Evolutionary conservation across 2,888 invertebrate genomes (phyloP).

Genomic region (Scaptomyza polygonia): DNA sequence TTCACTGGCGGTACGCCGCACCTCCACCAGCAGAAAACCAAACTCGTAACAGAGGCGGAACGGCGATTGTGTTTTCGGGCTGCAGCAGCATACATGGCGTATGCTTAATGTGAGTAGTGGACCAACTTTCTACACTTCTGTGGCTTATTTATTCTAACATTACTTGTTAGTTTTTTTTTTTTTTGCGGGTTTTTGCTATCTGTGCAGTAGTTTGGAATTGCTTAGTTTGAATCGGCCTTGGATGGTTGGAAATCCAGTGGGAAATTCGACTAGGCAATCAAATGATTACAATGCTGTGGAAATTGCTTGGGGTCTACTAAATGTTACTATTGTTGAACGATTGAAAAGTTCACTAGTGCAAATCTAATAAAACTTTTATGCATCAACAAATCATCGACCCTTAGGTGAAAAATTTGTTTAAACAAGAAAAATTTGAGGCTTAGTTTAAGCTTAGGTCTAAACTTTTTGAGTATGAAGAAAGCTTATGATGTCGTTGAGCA

Average conservation of each 20-base stretch:
- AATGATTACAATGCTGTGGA: slow-evolving; percentile 27
- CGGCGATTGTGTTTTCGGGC: slow-evolving; percentile 41
- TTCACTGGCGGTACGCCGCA: slow-evolving; percentile 45
- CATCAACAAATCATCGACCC: too few relatives aligned
- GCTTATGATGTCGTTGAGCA: too few relatives aligned
- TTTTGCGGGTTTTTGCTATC: background rate
- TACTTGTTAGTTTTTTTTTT: too few relatives aligned
- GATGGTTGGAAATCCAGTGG: slow-evolving; percentile 14
- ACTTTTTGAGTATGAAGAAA: too few relatives aligned
- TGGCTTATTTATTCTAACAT: slow-evolving; percentile 18
- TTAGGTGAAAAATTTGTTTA: background rate
- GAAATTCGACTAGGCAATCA: slow-evolving; percentile 42
- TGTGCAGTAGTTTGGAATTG: slow-evolving; percentile 3
- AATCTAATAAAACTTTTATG: background rate
- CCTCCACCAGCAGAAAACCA: background rate
- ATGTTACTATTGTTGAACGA: slow-evolving; percentile 1
- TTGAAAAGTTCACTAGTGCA: background rate
- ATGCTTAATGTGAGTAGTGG: slow-evolving; percentile 63
- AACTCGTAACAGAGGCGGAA: slow-evolving; percentile 3
- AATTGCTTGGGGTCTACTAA: slow-evolving; percentile 28
- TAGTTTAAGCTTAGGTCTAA: too few relatives aligned
- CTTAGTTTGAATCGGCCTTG: slow-evolving; percentile 24
- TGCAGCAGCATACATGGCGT: slow-evolving; percentile 36
- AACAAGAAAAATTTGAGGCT: too few relatives aligned
- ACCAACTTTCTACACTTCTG: slow-evolving; percentile 38